Conservation (phyloP, 2,797 vertebrate genomes). For the Onychomys leucogaster region DNA sequence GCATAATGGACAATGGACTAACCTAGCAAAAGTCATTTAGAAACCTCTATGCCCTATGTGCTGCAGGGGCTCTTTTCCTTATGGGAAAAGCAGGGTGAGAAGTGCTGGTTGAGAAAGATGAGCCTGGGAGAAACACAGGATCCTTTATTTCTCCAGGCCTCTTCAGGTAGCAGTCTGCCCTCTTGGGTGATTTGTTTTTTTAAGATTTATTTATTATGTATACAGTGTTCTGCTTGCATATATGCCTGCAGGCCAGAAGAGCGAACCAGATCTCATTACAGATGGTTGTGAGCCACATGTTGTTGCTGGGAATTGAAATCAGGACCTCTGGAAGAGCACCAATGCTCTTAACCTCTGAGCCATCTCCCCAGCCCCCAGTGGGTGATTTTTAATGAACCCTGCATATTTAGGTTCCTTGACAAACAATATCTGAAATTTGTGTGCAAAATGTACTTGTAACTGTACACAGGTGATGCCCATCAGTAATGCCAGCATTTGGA, state of each 20-base stretch:
- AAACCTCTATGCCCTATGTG: not conserved
- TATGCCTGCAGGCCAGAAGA: too few species aligned
- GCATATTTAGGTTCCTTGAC: not conserved
- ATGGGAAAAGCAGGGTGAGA: not conserved
- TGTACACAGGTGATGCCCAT: not conserved
- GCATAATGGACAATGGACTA: not conserved
- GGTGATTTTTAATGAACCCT: slow-evolving; percentile 3
- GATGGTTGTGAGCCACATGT: too few species aligned
- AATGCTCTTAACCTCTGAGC: too few species aligned
- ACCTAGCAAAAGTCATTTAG: not conserved
- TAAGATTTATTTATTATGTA: too few species aligned
- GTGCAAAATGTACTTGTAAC: not conserved
- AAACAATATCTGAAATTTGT: not conserved
- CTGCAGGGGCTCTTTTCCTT: not conserved
- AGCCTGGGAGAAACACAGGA: not conserved
- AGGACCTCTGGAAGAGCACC: too few species aligned
- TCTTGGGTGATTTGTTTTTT: not conserved
- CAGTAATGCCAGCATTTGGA: not conserved
- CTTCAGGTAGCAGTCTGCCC: not conserved
- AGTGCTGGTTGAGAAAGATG: not conserved
- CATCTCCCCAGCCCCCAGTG: not conserved
- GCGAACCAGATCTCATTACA: too few species aligned
- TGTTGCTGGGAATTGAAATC: too few species aligned
- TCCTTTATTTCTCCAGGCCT: not conserved
- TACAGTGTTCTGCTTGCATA: too few species aligned